Evolutionary conservation across 2,113 vertebrate genomes (phyloP), one percentile per base, ranked within the genome.

Genomic region (Heterocephalus glaber): DNA sequence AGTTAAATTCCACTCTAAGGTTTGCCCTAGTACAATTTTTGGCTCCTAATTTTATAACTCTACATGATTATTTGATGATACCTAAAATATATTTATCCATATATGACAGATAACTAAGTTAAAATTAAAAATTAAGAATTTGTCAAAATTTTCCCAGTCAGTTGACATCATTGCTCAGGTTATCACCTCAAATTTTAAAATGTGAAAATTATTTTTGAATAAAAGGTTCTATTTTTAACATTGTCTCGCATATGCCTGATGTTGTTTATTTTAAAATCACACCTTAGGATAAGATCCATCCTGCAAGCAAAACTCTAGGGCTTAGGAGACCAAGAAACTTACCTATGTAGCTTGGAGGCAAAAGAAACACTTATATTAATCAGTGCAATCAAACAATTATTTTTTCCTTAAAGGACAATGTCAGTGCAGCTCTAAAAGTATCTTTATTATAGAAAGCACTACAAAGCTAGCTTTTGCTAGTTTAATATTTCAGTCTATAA

Each of bases 401-500:
- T 83, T 76, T 89, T 9, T 70, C 65, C 85, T 86, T 63, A 63
- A 6, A 13, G 79, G 58, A 44, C 19, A 63, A 17, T 89, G 65
- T 83, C 14, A 56, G 14, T 65, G 54, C 3, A 16, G n/a, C 52
- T 89, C 82, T 89, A 94, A 89, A 86, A 89, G 28, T 63, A 65
- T 30, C 20, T 49, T 70, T 79, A 52, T 65, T 89, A 82, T 41
- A 54, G 65, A 70, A 94, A 70, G 13, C 47, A 84, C 44, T 44
- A 35, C 20, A 54, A 88, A 88, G 72, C 41, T 19, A 41, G 54
- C 4, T 87, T 86, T 38, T 70, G 24, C 70, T 41, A 84, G 17
- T 41, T 83, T 86, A 94, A 77, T 77, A 56, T 17, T 86, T 92
- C 38, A 77, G 47, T 41, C 13, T 22, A 63, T 89, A 82, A 94